A percentile compares a stretch with the other conserved stretches of the same genome.
phyloP scores from a whole-genome alignment of 2,888 invertebrate species.

The Notocelia uddmanniana region DNA sequence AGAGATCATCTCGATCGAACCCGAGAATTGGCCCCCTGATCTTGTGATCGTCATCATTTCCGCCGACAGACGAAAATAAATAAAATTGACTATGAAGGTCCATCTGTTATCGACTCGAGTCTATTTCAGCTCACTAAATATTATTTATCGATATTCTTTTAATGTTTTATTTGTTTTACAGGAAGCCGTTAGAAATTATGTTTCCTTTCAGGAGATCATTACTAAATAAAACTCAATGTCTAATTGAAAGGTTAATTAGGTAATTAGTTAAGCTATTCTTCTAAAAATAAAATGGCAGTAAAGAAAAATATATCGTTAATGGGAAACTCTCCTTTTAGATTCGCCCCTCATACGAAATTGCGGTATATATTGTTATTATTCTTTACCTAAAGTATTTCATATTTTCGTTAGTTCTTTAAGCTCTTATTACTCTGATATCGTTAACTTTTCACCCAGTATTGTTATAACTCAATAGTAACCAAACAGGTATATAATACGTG shows the following conservation, averaged over 20 bases:
- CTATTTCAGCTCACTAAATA: neutral
- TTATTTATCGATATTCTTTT: slow-evolving; percentile 5
- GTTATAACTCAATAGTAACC: too few relatives aligned
- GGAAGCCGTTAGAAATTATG: slow-evolving; percentile 19
- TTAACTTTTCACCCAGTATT: too few relatives aligned
- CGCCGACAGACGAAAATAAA: neutral
- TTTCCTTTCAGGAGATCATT: slow-evolving; percentile 11
- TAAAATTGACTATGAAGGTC: neutral
- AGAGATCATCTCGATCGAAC: too few relatives aligned
- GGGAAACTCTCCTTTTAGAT: neutral
- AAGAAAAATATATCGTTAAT: neutral
- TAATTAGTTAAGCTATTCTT: neutral
- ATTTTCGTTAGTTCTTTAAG: too few relatives aligned
- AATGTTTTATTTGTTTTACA: slow-evolving; percentile 3
- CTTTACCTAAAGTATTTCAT: too few relatives aligned
- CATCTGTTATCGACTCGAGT: neutral
- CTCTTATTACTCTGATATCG: too few relatives aligned
- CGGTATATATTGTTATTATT: too few relatives aligned
- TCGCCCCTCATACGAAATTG: too few relatives aligned
- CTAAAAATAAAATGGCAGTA: neutral
- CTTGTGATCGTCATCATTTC: neutral
- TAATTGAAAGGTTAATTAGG: neutral
- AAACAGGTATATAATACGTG: too few relatives aligned
- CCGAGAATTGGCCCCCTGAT: too few relatives aligned
- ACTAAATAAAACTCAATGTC: neutral